Conservation (phyloP, 2,797 vertebrate genomes). For the Danio aesculapii region DNA sequence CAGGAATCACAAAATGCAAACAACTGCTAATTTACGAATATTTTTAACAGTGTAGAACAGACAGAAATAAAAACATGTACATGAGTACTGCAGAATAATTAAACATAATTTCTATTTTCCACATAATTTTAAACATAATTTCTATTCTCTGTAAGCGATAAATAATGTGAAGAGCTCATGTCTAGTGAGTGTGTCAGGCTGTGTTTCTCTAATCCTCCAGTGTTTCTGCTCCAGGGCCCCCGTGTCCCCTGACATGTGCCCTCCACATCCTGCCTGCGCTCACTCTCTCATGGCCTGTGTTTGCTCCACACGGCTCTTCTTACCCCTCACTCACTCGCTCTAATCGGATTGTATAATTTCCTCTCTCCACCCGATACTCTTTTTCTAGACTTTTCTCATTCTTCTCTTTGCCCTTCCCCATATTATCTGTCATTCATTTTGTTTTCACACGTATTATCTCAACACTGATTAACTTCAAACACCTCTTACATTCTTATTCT, state of each 20-base stretch:
- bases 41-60: too few relatives aligned
- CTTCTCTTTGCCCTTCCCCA: not conserved
- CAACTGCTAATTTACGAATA: too few relatives aligned
- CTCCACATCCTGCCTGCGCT: slow-evolving; percentile 22
- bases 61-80: too few relatives aligned
- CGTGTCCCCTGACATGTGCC: slow-evolving; percentile 21
- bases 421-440: not conserved
- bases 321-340: slow-evolving; percentile 8
- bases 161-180: slow-evolving; percentile 44
- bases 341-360: not conserved
- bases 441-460: not conserved
- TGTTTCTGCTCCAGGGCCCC: slow-evolving; percentile 12
- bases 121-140: slow-evolving; percentile 6
- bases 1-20: too few relatives aligned
- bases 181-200: slow-evolving; percentile 26
- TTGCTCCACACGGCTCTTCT: not conserved
- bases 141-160: slow-evolving; percentile 54
- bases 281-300: slow-evolving; percentile 18
- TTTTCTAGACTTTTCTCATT: slow-evolving; percentile 26
- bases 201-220: slow-evolving; percentile 41
- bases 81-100: too few relatives aligned
- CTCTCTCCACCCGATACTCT: not conserved
- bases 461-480: not conserved
- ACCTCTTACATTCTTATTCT: not conserved
- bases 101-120: slow-evolving; percentile 31